A percentile compares a stretch with the other conserved stretches of the same genome.
phyloP scores from a whole-genome alignment of 2,888 invertebrate genomes.

The Dryobota labecula region DNA sequence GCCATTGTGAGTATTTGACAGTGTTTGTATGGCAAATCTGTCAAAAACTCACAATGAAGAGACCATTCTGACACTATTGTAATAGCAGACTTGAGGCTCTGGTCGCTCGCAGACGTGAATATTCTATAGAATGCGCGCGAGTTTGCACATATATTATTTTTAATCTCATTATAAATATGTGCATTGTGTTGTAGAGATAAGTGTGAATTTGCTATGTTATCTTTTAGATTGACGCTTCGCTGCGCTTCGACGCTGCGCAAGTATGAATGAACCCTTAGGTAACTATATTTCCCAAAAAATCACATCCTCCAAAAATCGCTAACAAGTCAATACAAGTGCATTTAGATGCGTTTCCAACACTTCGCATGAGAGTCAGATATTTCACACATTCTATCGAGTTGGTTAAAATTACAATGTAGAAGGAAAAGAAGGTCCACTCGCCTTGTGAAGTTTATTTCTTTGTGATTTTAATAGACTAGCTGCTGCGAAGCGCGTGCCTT shows the following conservation, averaged over 20 bases:
- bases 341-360: slow-evolving; percentile 49
- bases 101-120: neutral
- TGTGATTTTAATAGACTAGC: neutral
- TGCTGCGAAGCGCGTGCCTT: too few relatives aligned
- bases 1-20: too few relatives aligned
- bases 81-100: neutral
- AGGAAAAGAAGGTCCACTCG: slow-evolving; percentile 22
- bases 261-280: neutral
- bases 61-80: too few relatives aligned
- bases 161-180: neutral
- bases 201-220: neutral
- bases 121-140: neutral
- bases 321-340: slow-evolving; percentile 42
- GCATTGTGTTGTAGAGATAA: neutral
- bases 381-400: slow-evolving; percentile 63
- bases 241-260: neutral
- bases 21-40: too few relatives aligned
- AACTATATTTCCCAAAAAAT: slow-evolving; percentile 16
- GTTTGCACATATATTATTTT: too few relatives aligned
- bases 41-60: too few relatives aligned
- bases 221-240: neutral
- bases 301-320: slow-evolving; percentile 23
- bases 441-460: neutral
- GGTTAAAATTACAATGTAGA: slow-evolving; percentile 21
- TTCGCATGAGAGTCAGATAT: slow-evolving; percentile 58